These are phyloP conservation scores for Crax fasciolata DNA, from an alignment of 2,797 vertebrate genomes.

Conservation along the genomic window DNA sequence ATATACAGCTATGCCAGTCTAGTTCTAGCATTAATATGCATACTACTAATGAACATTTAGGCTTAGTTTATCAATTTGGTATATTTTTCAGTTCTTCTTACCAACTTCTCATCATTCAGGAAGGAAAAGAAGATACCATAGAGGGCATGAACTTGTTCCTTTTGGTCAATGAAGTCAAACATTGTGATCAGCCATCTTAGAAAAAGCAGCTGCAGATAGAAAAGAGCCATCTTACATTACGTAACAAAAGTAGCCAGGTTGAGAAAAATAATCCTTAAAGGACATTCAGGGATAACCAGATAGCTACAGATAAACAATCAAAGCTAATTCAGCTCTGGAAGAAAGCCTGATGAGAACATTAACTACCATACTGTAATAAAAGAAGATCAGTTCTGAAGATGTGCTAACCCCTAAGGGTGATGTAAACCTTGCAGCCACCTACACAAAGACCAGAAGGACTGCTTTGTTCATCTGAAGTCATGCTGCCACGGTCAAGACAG, in stretches of 20 bases:
- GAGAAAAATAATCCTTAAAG: background rate
- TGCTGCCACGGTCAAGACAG: background rate
- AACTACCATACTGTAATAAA: background rate
- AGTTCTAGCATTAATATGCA: background rate
- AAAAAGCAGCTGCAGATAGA: constrained; percentile 87
- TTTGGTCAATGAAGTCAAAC: constrained; percentile 94
- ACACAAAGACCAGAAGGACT: accelerated
- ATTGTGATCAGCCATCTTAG: constrained; percentile 93
- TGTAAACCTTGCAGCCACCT: background rate
- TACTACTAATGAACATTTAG: background rate
- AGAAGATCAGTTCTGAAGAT: background rate
- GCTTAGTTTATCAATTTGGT: background rate
- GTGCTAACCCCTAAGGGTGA: background rate
- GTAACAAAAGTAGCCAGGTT: background rate
- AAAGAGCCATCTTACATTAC: background rate
- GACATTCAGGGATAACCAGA: background rate
- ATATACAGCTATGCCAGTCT: background rate
- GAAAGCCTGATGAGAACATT: background rate
- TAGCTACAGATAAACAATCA: background rate
- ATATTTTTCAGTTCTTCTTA: constrained; percentile 75
- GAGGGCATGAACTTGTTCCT: constrained; percentile 89
- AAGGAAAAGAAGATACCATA: constrained; percentile 95
- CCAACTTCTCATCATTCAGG: constrained; percentile 90
- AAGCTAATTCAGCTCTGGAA: background rate
- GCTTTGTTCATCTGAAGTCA: background rate